Evolutionary conservation across 2,113 vertebrate species (phyloP), one percentile per base, ranked within the genome.

Genomic region (Sturnus vulgaris): DNA sequence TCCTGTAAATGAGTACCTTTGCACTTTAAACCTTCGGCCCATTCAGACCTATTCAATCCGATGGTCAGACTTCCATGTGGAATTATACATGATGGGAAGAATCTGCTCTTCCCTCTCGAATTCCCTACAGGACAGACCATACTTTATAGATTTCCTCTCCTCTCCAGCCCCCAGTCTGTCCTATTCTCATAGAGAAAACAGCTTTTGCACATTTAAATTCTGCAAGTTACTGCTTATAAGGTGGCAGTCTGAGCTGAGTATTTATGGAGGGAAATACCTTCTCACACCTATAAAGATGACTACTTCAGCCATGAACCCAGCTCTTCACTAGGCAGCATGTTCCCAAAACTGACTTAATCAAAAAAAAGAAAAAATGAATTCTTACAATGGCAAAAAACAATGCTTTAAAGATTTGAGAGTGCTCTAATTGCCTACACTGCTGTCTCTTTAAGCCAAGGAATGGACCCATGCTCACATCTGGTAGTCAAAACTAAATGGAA

Each of bases 401-500:
- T 90, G 65, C 79, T 88, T 91, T 86, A 90, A 95, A 95, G 85
- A 93, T 88, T 94, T 76, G 50, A 79, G 65, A 87, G 53, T 69
- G n/a, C 33, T 80, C 33, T 94, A 94, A 96, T 94, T 96, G 85
- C 60, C 85, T 88, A n/a, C 80, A 81, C 2, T 86, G 56, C 63
- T 95, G 85, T 88, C 64, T 93, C 90, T 95, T 95, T 96, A 94
- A 95, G 66, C 82, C 85, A 93, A 93, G 89, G 64, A 92, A 93
- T 39, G 76, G 96, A 87, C 92, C 83, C 83, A 21, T 66, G 37
- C 18, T 93, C 88, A 95, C 94, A 95, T 96, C 95, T 94, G 95
- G 93, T 95, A 95, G 96, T 96, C 94, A 94, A 95, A 94, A 73
- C 61, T 97, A 97, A 97, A 82, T 47, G 46, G 68, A 96, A 96